Base-by-base conservation (phyloP, 1,140 invertebrate species). In the Protaetia brevitarsis region DNA sequence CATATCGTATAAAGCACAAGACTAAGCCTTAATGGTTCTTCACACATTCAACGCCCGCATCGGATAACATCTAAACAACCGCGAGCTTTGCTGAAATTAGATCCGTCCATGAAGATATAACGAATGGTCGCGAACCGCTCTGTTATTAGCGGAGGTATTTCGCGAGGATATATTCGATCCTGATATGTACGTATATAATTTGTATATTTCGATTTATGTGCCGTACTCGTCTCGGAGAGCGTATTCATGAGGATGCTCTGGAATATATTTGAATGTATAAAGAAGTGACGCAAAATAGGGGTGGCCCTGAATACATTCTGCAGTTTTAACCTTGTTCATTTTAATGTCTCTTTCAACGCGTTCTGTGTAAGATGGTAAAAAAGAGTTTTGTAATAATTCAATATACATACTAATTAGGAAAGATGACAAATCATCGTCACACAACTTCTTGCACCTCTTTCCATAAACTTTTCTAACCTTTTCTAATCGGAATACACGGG, bases 141-240 rank as follows among this genome's bases (percentile, higher is more conserved):
- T 51, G 41, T 51, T 23, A 51, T 51, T 51, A 51, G 26, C 41
- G 11, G 26, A 51, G 41, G 41, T 19, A 51, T 51, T 51, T 51
- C 41, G 41, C 41, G 7, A 51, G 26, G 41, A 51, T 51, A 51
- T 51, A 51, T 51, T 51, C 21, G 41, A 51, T 23, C 41, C 13
- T 26, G 41, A 51, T 51, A 51, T 51, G 41, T 51, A n/a, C n/a
- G n/a, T n/a, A n/a, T n/a, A 51, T 51, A 51, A 51, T 51, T 51
- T 51, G 41, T 51, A 51, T 7, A 51, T 51, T 51, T 51, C 41
- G 41, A 51, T 51, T 51, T 51, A 51, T 51, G 41, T 3, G 11
- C 26, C 16, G 37, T 19, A 19, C 41, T 51, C 19, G 10, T 13
- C n/a, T n/a, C n/a, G n/a, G 10, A 51, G 41, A 51, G 19, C 41